Base-by-base conservation (phyloP, 2,113 vertebrate genomes). In the Istiophorus platypterus region DNA sequence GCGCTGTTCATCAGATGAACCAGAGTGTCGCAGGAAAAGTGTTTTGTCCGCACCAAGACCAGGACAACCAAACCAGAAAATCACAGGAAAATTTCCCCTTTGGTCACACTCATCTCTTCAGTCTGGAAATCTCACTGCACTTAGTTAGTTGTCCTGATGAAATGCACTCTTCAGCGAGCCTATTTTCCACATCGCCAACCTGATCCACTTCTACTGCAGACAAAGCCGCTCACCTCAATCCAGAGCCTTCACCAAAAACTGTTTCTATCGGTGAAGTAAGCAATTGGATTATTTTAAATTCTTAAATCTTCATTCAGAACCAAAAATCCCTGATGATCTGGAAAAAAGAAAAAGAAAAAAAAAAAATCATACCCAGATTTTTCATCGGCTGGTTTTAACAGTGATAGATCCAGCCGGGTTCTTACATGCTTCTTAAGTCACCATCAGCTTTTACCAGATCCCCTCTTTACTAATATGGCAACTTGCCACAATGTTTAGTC, bases 1-100 rank as follows among this genome's bases (percentile, higher is more conserved):
- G 22, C 41, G 14, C 45, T 27, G 52, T 26, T 51, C 41, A 64
- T 17, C 9, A 42, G 15, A 61, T 51, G 52, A 74, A 74, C 57
- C 59, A 56, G 17, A n/a, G 24, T 15, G 63, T 27, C 11, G 7
- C 29, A 31, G 47, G n/a, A 34, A 41, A 64, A 31, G n/a, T 1
- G 15, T 66, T 42, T 52, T 2, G 22, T 14, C 69, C 27, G 66
- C 73, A 68, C 31, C 31, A n/a, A n/a, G n/a, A 6, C 39, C 31
- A 49, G 76, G 37, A 56, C 9, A n/a, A 15, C 13, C 52, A 42
- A 65, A 22, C 20, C 57, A 20, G 37, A 78, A 51, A 47, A 73
- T 45, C 22, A 47, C 67, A 49, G 27, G 68, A 57, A 57, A 65
- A 58, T 45, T 29, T 27, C 66, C 61, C 42, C 29, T 27, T 15